Conservation (phyloP, 2,888 invertebrate genomes). For the Melinaea menophilus region DNA sequence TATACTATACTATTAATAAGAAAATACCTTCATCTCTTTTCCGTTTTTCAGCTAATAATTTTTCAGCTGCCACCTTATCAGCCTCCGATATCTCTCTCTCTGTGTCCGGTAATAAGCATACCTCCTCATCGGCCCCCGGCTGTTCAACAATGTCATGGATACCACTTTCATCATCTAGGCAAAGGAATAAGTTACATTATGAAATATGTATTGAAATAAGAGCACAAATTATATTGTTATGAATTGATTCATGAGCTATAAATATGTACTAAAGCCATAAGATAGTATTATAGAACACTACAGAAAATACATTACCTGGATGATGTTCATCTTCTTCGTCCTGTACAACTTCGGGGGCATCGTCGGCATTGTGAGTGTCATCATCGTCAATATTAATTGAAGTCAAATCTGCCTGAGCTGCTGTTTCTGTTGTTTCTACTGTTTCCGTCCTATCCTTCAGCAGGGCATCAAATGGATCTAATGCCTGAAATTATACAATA, state of each 20-base stretch:
- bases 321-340: slow-evolving; percentile 51
- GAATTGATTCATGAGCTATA: too few species aligned
- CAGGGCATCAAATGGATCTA: slow-evolving; percentile 71
- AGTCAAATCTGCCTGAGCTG: slow-evolving; percentile 38
- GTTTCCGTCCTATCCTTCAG: slow-evolving; percentile 57
- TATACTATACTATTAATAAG: neutral
- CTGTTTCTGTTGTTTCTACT: slow-evolving; percentile 41
- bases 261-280: too few species aligned
- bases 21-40: slow-evolving; percentile 57
- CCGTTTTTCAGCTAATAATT: slow-evolving; percentile 66
- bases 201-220: neutral
- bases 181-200: slow-evolving; percentile 24
- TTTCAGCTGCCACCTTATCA: slow-evolving; percentile 80
- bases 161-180: slow-evolving; percentile 43
- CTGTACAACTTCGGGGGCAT: slow-evolving; percentile 23
- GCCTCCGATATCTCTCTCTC: slow-evolving; percentile 82
- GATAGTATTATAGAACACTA: too few species aligned
- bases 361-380: slow-evolving; percentile 43
- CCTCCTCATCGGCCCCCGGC: slow-evolving; percentile 82
- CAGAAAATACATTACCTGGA: slow-evolving; percentile 31
- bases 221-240: neutral
- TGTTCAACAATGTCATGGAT: slow-evolving; percentile 66
- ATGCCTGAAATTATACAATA: slow-evolving; percentile 47
- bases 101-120: slow-evolving; percentile 83
- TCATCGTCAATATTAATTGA: slow-evolving; percentile 44